Conservation (phyloP, 2,888 invertebrate genomes). For the Teinopalpus imperialis region DNA sequence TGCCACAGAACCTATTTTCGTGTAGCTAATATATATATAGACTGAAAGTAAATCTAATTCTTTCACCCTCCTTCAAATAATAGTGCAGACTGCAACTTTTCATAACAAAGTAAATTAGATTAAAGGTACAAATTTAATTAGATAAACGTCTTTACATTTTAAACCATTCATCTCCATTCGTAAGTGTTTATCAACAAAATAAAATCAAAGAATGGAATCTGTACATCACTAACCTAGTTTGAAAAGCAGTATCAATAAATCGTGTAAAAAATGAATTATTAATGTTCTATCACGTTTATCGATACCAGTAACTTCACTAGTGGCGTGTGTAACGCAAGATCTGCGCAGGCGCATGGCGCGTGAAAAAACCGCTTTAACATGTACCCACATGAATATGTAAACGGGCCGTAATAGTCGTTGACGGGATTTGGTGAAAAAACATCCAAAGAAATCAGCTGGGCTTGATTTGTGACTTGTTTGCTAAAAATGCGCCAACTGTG, state of each 20-base stretch:
- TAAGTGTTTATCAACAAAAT: too few relatives aligned
- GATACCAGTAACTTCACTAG: slow-evolving; percentile 10
- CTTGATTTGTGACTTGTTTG: slow-evolving; percentile 14
- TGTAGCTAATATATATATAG: too few relatives aligned
- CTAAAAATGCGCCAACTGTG: slow-evolving; percentile 8
- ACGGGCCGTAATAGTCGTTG: slow-evolving; percentile 15
- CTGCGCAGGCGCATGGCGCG: slow-evolving; percentile 15
- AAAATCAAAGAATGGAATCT: neutral
- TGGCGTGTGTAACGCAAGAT: slow-evolving; percentile 24
- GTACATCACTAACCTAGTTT: slow-evolving; percentile 2
- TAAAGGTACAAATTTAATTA: too few relatives aligned
- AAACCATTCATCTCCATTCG: too few relatives aligned
- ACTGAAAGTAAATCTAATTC: too few relatives aligned
- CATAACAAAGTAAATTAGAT: too few relatives aligned
- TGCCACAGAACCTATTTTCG: too few relatives aligned
- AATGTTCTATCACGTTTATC: slow-evolving; percentile 6
- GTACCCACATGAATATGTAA: slow-evolving; percentile 21
- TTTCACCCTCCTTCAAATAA: too few relatives aligned
- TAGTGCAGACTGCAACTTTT: too few relatives aligned
- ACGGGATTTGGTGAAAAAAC: slow-evolving; percentile 21
- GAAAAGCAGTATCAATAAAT: neutral
- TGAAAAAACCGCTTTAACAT: slow-evolving; percentile 21
- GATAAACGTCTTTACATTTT: too few relatives aligned
- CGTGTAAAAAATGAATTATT: slow-evolving; percentile 4
- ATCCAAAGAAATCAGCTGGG: slow-evolving; percentile 15